phyloP scores from a whole-genome alignment of 2,888 invertebrate genomes.

The Tipula unca region DNA sequence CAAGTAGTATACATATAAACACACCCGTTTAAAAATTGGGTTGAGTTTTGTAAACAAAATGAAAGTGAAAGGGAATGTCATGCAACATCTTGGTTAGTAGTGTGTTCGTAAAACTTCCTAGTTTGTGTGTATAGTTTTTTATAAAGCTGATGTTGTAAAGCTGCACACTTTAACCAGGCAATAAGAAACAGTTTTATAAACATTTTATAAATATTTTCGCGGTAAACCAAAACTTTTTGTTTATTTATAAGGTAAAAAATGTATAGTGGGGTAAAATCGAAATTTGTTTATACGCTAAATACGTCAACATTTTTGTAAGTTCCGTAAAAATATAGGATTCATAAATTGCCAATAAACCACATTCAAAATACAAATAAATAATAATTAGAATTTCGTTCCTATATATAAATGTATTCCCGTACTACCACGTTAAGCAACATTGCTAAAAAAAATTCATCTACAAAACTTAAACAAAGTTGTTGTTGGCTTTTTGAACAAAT shows the following conservation, averaged over 20 bases:
- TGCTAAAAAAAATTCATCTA: not conserved
- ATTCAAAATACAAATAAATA: too few species aligned
- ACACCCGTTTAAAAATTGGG: not conserved
- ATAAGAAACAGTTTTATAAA: not conserved
- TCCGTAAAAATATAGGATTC: not conserved
- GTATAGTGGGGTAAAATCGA: not conserved
- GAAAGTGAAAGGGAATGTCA: not conserved
- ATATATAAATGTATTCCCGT: not conserved
- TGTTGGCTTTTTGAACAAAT: not conserved
- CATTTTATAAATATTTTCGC: not conserved
- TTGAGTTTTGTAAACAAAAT: not conserved
- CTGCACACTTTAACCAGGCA: conserved; percentile 14
- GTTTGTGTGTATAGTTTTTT: not conserved
- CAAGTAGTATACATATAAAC: not conserved
- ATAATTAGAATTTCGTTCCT: not conserved
- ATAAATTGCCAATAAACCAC: not conserved
- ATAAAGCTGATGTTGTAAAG: conserved; percentile 14
- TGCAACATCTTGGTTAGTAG: not conserved
- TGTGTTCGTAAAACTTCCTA: not conserved
- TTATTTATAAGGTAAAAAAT: not conserved
- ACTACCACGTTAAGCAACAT: not conserved
- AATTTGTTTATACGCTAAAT: not conserved
- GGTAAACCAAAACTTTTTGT: not conserved
- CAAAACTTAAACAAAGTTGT: not conserved
- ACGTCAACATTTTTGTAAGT: not conserved